Conservation (phyloP, 2,113 vertebrate genomes). For the Semicossyphus pulcher region DNA sequence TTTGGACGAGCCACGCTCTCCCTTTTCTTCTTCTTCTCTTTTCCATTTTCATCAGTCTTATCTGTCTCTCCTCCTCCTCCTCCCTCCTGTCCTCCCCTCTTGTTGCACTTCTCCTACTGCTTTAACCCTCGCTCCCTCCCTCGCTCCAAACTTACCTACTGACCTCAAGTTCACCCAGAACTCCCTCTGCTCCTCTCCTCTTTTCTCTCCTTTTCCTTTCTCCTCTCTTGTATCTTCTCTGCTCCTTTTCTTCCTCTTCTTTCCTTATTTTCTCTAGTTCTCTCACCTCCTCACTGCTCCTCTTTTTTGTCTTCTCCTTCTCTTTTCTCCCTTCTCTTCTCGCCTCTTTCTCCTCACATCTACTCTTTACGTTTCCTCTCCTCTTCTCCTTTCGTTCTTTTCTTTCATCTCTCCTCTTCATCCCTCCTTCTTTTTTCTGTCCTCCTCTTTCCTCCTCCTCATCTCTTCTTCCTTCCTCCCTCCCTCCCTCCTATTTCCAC, state of each 20-base stretch:
- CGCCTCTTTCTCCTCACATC: no score
- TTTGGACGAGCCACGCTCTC: constrained; percentile 17
- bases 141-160: constrained; percentile 49
- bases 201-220: no score
- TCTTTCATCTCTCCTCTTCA: neutral
- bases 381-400: neutral
- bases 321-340: neutral
- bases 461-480: neutral
- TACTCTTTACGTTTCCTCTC: no score
- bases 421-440: neutral
- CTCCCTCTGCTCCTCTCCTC: neutral
- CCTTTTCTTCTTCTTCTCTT: constrained; percentile 6
- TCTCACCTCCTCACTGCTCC: no score
- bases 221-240: no score
- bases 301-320: neutral
- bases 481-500: neutral
- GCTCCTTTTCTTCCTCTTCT: no score
- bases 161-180: constrained; percentile 60
- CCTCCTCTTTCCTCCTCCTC: neutral
- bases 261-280: neutral
- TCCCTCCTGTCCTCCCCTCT: constrained; percentile 22
- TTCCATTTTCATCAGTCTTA: constrained; percentile 58
- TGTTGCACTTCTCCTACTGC: constrained; percentile 47
- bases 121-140: constrained; percentile 19
- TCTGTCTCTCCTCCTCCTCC: constrained; percentile 6